These are phyloP conservation scores for Notodonta ziczac DNA, from an alignment of 2,888 invertebrate genomes.

Conservation along the genomic window DNA sequence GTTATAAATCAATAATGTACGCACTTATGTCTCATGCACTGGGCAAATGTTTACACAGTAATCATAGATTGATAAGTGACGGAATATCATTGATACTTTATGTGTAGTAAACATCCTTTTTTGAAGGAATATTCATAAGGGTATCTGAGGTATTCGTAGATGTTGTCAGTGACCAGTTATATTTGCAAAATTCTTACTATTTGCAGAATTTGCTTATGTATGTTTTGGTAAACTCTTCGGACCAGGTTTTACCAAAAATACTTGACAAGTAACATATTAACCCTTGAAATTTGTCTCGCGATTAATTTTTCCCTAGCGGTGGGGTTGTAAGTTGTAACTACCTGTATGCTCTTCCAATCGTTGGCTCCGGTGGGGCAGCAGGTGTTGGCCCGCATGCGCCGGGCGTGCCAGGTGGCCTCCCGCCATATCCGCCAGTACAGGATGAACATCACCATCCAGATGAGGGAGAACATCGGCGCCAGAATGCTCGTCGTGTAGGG, in stretches of 20 bases:
- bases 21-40: not conserved
- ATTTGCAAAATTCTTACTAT: too few species aligned
- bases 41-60: not conserved
- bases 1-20: constrained; percentile 4
- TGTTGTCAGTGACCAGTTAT: too few species aligned
- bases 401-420: constrained; percentile 89
- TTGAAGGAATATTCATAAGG: not conserved
- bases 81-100: constrained; percentile 9
- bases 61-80: constrained; percentile 5
- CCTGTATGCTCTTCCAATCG: constrained; percentile 92
- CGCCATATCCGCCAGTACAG: constrained; percentile 92
- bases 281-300: too few species aligned
- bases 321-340: constrained; percentile 47
- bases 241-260: too few species aligned
- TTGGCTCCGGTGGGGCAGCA: constrained; percentile 84
- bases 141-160: not conserved
- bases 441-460: constrained; percentile 90
- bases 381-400: constrained; percentile 86
- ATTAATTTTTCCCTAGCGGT: too few species aligned
- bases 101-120: not conserved
- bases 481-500: constrained; percentile 82
- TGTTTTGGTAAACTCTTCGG: too few species aligned
- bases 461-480: constrained; percentile 88
- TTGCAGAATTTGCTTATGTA: too few species aligned
- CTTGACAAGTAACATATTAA: too few species aligned